A percentile compares a stretch with the other conserved stretches of the same genome.
These are phyloP conservation scores for Drosophila rubida DNA, from an alignment of 2,888 invertebrate species.

Conservation along the genomic window DNA sequence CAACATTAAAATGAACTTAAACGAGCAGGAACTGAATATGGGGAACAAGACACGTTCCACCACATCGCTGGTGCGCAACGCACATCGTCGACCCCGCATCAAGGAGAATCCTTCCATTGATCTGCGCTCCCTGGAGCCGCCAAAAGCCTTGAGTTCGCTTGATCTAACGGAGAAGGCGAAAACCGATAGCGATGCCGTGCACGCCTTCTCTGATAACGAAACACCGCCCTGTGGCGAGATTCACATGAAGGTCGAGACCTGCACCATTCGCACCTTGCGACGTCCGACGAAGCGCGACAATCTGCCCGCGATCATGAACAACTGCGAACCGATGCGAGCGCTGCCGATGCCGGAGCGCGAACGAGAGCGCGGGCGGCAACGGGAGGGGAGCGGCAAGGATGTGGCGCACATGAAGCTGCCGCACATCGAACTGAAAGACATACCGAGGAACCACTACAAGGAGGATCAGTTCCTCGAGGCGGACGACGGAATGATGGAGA, in stretches of 20 bases:
- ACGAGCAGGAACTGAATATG: slow-evolving; percentile 32
- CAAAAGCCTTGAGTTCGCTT: neutral
- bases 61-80: slow-evolving; percentile 60
- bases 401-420: slow-evolving; percentile 37
- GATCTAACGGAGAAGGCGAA: neutral
- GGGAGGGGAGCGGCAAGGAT: slow-evolving; percentile 52
- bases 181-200: neutral
- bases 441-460: slow-evolving; percentile 11
- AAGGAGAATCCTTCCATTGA: slow-evolving; percentile 46
- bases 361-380: too few relatives aligned
- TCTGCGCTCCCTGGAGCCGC: slow-evolving; percentile 24
- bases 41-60: slow-evolving; percentile 38
- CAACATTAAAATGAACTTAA: slow-evolving; percentile 54
- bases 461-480: slow-evolving; percentile 14
- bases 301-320: slow-evolving; percentile 35
- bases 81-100: slow-evolving; percentile 55
- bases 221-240: slow-evolving; percentile 40
- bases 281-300: slow-evolving; percentile 46
- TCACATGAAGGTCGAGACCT: slow-evolving; percentile 57
- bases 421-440: slow-evolving; percentile 21
- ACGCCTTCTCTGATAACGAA: slow-evolving; percentile 47
- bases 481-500: slow-evolving; percentile 13
- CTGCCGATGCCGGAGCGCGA: slow-evolving; percentile 41
- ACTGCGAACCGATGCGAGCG: slow-evolving; percentile 40
- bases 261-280: slow-evolving; percentile 54